phyloP scores from a whole-genome alignment of 2,888 invertebrate genomes.

The Didymodactylos carnosus region DNA sequence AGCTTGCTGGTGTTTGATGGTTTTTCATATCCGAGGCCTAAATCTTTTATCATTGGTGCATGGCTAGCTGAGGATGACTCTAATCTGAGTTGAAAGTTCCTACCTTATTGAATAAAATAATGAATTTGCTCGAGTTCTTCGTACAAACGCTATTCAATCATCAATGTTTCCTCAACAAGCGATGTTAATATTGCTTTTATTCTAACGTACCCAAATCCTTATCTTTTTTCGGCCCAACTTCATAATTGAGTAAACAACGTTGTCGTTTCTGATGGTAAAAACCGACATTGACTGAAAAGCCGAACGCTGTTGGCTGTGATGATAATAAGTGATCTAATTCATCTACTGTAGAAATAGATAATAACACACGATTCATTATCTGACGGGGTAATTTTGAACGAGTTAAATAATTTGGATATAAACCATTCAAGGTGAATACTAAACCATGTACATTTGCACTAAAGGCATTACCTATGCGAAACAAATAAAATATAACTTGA shows the following conservation, averaged over 20 bases:
- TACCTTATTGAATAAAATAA: no score
- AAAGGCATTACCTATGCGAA: neutral
- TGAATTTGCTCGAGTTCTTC: no score
- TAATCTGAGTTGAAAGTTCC: no score
- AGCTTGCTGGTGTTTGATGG: no score
- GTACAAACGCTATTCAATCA: no score
- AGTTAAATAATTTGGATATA: neutral
- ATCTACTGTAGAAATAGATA: neutral
- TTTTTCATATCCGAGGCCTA: no score
- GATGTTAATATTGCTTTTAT: no score
- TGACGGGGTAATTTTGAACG: neutral
- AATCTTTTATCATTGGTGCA: no score
- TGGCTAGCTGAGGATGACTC: no score
- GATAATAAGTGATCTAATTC: slow-evolving; percentile 1
- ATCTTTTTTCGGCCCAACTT: neutral
- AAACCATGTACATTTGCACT: neutral
- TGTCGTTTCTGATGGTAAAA: neutral
- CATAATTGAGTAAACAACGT: neutral
- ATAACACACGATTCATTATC: slow-evolving; percentile 5
- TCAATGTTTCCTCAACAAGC: no score
- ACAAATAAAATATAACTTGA: no score
- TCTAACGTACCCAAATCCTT: no score
- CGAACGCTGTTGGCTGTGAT: slow-evolving; percentile 1
- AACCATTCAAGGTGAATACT: neutral
- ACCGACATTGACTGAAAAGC: neutral